Percentiles rank a stretch among this genome's conserved stretches.
Conservation (phyloP, 1,140 invertebrate species). For the Trichoplusia ni region DNA sequence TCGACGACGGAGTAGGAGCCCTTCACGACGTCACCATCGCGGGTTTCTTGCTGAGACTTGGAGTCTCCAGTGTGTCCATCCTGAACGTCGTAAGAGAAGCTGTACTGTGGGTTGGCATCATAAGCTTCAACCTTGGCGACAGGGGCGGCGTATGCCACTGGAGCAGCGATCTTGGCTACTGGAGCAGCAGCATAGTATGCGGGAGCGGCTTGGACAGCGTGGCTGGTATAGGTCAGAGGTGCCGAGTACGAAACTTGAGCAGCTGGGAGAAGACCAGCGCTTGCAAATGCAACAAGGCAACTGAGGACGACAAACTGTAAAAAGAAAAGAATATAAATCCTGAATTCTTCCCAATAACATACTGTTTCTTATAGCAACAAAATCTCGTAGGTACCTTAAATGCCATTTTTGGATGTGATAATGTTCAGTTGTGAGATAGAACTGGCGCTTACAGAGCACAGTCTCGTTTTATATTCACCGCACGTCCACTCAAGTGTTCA, state of each 20-base stretch:
- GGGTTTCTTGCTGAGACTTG: conserved; percentile 85
- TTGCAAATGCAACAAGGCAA: conserved; percentile 41
- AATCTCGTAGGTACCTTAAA: conserved; percentile 50
- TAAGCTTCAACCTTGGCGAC: conserved; percentile 47
- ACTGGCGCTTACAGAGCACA: conserved; percentile 41
- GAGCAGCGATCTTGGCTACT: conserved; percentile 43
- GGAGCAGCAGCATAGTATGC: conserved; percentile 42
- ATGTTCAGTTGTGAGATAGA: conserved; percentile 39
- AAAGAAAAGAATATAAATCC: background rate
- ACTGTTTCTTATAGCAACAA: too few relatives aligned
- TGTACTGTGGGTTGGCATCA: conserved; percentile 53
- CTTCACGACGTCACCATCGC: conserved; percentile 83
- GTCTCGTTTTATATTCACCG: conserved; percentile 56
- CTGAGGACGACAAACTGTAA: conserved; percentile 47
- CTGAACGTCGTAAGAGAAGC: conserved; percentile 85
- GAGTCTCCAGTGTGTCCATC: conserved; percentile 85
- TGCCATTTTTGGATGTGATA: conserved; percentile 52
- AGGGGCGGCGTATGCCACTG: conserved; percentile 48
- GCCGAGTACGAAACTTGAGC: conserved; percentile 54
- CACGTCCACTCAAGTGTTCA: conserved; percentile 42
- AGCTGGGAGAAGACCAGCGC: conserved; percentile 43
- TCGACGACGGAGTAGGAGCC: conserved; percentile 85
- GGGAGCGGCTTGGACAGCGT: conserved; percentile 39
- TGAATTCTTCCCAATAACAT: background rate
- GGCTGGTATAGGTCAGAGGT: conserved; percentile 40